Conservation (phyloP, 2,888 invertebrate species). For the Limnephilus marmoratus region DNA sequence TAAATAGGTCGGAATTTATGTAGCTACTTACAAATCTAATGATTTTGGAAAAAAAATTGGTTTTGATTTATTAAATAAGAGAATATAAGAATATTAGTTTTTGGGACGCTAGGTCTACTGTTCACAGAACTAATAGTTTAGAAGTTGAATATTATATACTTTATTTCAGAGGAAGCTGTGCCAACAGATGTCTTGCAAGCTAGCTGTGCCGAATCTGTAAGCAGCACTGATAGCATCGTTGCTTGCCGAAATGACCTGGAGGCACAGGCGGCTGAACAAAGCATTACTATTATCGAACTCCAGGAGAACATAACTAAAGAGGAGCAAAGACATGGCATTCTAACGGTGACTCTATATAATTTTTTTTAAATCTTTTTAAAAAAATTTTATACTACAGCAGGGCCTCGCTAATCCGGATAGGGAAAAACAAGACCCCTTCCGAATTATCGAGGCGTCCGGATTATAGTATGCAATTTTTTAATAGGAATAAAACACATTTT, state of each 20-base stretch:
- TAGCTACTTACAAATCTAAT: no score
- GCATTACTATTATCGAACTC: constrained; percentile 19
- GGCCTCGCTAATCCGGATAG: no score
- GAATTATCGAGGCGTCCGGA: no score
- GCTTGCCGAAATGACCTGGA: constrained; percentile 30
- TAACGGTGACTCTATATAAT: constrained; percentile 35
- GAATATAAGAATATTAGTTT: no score
- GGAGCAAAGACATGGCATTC: constrained; percentile 36
- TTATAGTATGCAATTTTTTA: no score
- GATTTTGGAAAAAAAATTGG: no score
- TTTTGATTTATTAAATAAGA: no score
- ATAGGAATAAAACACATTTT: no score
- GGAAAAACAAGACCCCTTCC: no score
- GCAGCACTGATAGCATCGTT: background rate
- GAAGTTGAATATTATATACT: background rate
- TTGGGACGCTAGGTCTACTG: no score
- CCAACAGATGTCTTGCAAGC: background rate
- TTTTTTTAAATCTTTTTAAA: background rate
- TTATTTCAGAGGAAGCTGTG: background rate
- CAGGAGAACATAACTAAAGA: constrained; percentile 43
- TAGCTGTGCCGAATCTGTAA: background rate
- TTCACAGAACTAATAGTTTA: background rate
- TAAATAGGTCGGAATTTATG: no score
- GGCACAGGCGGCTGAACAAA: constrained; percentile 47
- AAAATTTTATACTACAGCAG: background rate